Evolutionary conservation across 2,888 invertebrate genomes (phyloP), one percentile per base, ranked within the genome.

Genomic region (Sipunculus nudus): DNA sequence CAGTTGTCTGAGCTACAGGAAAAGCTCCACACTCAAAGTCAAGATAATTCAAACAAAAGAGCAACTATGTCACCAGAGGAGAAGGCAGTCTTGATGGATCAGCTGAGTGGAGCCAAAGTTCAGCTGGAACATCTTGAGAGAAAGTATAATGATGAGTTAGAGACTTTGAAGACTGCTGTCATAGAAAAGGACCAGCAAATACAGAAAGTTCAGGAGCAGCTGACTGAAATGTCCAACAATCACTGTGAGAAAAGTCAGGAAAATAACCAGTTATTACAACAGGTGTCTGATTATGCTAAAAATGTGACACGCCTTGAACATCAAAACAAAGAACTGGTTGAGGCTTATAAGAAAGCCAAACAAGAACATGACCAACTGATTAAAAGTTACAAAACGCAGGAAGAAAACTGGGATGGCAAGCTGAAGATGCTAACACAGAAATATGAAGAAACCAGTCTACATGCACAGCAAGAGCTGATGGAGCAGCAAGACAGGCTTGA

Each of bases 281-380:
- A 52, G 38, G n/a, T 21, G 25, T 16, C 35, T 16, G 52, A 52
- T 3, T 32, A 16, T 2, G 38, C 35, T 10, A 31, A 52, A 13
- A 13, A 25, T 10, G 19, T 38, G n/a, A 13, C 23, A 23, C 35
- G 39, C 21, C 21, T 25, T 21, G 52, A 52, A 38, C 19, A n/a
- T 21, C 52, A 38, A 38, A 52, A 46, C 28, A 47, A 63, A 46
- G 58, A 53, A 26, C 46, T 39, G 8, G 25, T 55, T 19, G 49
- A 45, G 25, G 35, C 52, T 8, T 50, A 56, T 16, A 19, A 63
- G 45, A 64, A 55, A 21, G 57, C 70, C 10, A 72, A 75, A 54
- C 52, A 56, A 8, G 67, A 73, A 4, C 74, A 73, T 41, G 65
- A 67, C 25, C 55, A 67, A n/a, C 68, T 72, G 45, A 38, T 72